A percentile compares a stretch with the other conserved stretches of the same genome.
phyloP scores from a whole-genome alignment of 2,797 vertebrate genomes.

The Cheracebus regulus region DNA sequence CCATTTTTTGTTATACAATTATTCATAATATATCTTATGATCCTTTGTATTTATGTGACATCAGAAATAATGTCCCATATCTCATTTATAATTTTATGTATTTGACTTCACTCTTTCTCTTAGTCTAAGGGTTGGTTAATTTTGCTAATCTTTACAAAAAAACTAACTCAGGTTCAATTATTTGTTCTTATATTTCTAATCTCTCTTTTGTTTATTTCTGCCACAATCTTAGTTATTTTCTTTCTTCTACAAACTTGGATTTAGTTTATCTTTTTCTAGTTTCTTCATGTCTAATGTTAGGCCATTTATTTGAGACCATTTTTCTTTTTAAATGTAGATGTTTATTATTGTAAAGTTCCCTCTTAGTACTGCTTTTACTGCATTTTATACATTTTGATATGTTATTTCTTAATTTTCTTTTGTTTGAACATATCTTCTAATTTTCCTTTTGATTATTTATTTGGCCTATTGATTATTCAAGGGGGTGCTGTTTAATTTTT shows the following conservation, averaged over 20 bases:
- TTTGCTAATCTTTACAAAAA: neutral
- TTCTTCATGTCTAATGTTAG: neutral
- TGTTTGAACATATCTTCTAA: neutral
- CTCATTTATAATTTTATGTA: neutral
- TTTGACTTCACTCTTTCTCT: neutral
- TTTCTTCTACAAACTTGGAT: neutral
- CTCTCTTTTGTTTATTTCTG: neutral
- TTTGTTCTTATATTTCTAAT: neutral
- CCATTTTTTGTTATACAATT: neutral
- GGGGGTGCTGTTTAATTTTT: neutral
- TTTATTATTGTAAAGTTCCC: neutral
- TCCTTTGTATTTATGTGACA: neutral
- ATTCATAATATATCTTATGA: neutral
- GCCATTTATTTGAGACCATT: neutral
- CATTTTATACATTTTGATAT: neutral
- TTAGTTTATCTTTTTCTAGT: neutral
- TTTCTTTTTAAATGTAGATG: neutral
- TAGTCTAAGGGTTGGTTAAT: neutral
- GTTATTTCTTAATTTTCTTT: neutral
- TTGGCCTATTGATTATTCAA: neutral
- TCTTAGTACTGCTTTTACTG: neutral
- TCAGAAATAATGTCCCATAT: neutral
- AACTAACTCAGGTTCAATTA: neutral
- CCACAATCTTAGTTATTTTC: neutral
- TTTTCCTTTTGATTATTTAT: neutral